Base-by-base conservation (phyloP, 2,888 invertebrate genomes). In the Antheraea assamensis region DNA sequence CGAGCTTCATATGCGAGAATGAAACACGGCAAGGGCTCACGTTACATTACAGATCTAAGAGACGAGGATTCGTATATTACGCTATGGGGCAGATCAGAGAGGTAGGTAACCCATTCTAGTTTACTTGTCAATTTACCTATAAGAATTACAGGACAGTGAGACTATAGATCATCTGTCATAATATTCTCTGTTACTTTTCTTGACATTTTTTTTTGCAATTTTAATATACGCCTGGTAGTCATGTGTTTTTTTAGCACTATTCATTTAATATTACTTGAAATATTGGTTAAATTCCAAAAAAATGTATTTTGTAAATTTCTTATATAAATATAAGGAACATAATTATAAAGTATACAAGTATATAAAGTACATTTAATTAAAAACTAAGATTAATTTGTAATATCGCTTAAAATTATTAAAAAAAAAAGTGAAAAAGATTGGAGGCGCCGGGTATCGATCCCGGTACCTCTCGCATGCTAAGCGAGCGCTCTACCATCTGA, bases 1-100 rank as follows among this genome's bases (percentile, higher is more conserved):
- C 99, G 0, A 98, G 98, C 73, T 99, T 99, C 89, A 99, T 99
- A 82, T 99, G 99, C 85, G 99, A 99, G 90, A 98, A 98, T 86
- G 99, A 99, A 90, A 98, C 98, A 0, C 95, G 97, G 74, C 97
- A 98, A 85, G 99, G 99, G 0, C 93, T 99, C 76, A 98, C 98
- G 0, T 95, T 99, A 75, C 99, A 99, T 92, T 99, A 99, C 90
- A 95, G 98, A 73, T 98, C 98, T 80, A 98, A 98, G 89, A 95
- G 99, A 77, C 96, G 98, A 77, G 99, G 99, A 0, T 99, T 98
- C 88, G 97, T 99, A 8, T 98, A 98, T 90, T 99, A 99, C 87
- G 98, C 99, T 10, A 99, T 99, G 97, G 99, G 99, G 3, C 99
- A 99, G 91, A 98, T 99, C 78, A 95, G 97, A 87, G 98, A 97